Evolutionary conservation across 2,797 vertebrate species (phyloP).

Genomic region (Gadopsis marmoratus): DNA sequence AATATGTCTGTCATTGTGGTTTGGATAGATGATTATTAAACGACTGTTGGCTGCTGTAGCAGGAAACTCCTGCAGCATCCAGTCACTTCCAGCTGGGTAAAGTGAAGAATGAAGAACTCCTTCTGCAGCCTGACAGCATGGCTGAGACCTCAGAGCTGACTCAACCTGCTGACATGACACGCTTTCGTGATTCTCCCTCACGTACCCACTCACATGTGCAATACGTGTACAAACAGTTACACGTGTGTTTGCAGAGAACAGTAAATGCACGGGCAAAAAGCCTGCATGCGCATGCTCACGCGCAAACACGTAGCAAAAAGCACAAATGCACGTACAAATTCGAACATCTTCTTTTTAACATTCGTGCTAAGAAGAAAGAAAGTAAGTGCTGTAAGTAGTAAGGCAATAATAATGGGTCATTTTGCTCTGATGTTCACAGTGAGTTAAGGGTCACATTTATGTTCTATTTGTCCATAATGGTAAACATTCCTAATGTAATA

Average conservation of each 20-base stretch:
- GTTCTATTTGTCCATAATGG: neutral
- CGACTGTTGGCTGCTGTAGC: neutral
- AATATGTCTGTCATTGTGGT: neutral
- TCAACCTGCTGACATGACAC: constrained; percentile 26
- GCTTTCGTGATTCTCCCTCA: constrained; percentile 1
- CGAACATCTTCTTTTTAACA: neutral
- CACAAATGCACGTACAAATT: neutral
- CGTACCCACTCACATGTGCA: too few relatives aligned
- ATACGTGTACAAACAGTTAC: too few relatives aligned
- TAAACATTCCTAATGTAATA: neutral
- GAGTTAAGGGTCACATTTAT: neutral
- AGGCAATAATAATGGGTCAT: neutral
- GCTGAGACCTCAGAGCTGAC: constrained; percentile 9
- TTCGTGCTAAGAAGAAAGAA: neutral
- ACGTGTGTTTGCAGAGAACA: neutral
- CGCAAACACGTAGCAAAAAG: neutral
- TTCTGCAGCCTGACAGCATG: constrained; percentile 25
- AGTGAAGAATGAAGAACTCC: constrained; percentile 53
- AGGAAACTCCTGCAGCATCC: constrained; percentile 21
- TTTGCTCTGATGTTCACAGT: neutral
- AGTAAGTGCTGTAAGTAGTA: too few relatives aligned
- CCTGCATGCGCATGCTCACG: neutral
- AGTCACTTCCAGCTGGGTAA: constrained; percentile 41
- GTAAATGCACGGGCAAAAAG: neutral
- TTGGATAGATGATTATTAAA: constrained; percentile 1